phyloP scores from a whole-genome alignment of 2,797 vertebrate genomes.

The Momotus momota region DNA sequence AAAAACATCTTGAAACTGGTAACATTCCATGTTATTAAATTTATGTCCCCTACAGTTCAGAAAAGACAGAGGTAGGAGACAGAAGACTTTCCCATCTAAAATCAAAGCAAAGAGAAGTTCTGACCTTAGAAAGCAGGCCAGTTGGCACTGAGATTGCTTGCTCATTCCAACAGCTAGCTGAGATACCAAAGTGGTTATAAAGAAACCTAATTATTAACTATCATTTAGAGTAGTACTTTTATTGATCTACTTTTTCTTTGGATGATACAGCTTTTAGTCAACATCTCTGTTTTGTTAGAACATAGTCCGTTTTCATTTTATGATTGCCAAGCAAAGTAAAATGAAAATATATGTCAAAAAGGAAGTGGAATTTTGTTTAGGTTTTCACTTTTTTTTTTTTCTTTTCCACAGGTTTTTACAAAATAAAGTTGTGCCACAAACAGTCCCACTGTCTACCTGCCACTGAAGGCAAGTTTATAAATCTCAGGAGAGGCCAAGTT shows the following conservation, averaged over 20 bases:
- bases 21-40: background rate
- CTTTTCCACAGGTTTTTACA: background rate
- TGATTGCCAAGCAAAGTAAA: background rate
- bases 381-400: background rate
- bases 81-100: background rate
- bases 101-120: constrained; percentile 10
- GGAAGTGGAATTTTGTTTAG: background rate
- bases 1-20: background rate
- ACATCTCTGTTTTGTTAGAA: background rate
- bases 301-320: background rate
- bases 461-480: background rate
- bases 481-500: background rate
- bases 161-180: background rate
- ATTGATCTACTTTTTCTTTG: background rate
- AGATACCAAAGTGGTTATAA: background rate
- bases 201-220: background rate
- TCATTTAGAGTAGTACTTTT: background rate
- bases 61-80: background rate
- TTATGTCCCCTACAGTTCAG: background rate
- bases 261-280: background rate
- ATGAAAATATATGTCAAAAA: background rate
- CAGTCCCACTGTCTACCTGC: background rate
- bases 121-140: background rate
- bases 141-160: background rate
- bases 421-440: background rate